These are phyloP conservation scores for Pachyseris speciosa DNA, from an alignment of 64 coral and sea anemone species.

Conservation along the genomic window DNA sequence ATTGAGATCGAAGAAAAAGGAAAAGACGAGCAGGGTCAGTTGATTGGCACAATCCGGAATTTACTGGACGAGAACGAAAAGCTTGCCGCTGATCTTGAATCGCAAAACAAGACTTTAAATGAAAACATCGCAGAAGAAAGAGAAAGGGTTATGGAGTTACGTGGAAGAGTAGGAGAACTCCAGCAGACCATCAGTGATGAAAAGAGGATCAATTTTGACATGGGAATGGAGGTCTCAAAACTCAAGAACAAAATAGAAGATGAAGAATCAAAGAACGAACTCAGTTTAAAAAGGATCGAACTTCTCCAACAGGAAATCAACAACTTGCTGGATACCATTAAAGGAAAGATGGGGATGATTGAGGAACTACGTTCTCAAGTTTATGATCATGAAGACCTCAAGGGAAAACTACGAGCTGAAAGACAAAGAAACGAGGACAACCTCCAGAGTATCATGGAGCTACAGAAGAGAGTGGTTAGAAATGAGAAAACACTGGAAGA, in stretches of 20 bases:
- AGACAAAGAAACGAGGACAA: constrained; percentile 36
- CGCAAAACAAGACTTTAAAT: constrained; percentile 73
- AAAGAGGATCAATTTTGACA: constrained; percentile 42
- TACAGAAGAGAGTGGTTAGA: constrained; percentile 17
- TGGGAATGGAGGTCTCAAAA: constrained; percentile 38
- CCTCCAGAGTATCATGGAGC: constrained; percentile 13
- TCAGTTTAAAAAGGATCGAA: constrained; percentile 33
- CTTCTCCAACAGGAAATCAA: constrained; percentile 46
- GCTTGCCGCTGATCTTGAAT: constrained; percentile 70
- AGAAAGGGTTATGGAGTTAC: constrained; percentile 50
- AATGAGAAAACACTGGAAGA: constrained; percentile 22
- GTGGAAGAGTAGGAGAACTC: constrained; percentile 52
- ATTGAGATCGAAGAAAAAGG: constrained; percentile 67
- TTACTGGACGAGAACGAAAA: constrained; percentile 83
- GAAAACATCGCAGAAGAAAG: constrained; percentile 68
- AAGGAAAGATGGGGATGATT: constrained; percentile 39
- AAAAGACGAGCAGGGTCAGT: constrained; percentile 53
- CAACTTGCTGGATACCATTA: constrained; percentile 17
- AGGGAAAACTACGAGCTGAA: neutral
- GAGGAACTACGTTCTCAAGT: constrained; percentile 26
- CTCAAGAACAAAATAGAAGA: constrained; percentile 49
- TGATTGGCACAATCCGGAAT: constrained; percentile 62
- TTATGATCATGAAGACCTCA: constrained; percentile 4
- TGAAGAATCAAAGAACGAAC: constrained; percentile 60
- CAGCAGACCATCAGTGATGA: constrained; percentile 68